Base-by-base conservation (phyloP, 1,140 invertebrate species). In the Drosophila kanapiae region DNA sequence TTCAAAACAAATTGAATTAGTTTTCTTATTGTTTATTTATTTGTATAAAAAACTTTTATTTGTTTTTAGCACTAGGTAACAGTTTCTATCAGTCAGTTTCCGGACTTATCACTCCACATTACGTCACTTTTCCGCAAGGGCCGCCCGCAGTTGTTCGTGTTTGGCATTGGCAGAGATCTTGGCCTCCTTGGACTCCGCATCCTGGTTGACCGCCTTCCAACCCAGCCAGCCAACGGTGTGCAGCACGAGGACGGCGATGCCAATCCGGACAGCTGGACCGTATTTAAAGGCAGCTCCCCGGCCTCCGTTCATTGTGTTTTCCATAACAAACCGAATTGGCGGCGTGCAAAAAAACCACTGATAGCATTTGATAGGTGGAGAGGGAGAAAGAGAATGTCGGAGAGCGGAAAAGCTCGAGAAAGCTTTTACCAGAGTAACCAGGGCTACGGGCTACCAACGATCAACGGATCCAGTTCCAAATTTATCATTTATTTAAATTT, bases 211-310 rank as follows among this genome's bases (percentile, higher is more conserved):
- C 14, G 68, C 61, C 58, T 61, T 84, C 84, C 84, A 87, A 7
- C 84, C 84, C 6, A 80, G 10, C 84, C 85, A 87, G 35, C 72
- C 80, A 3, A 78, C 58, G 6, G 84, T 67, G 27, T 87, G 84
- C 23, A 87, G 58, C 13, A 88, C 69, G 40, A 87, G 33, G 16
- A 87, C 85, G 14, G 87, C 84, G 9, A 78, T 60, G 16, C 84
- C 84, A 16, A 87, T 87, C 10, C 84, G 80, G 16, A 84, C 51
- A 59, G 81, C 72, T 4, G 84, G 84, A 14, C 43, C 80, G 27
- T 64, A 57, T 2, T 78, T 63, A 11, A 78, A 63, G 29, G 60
- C 11, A 18, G 38, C 10, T 58, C 48, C 54, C n/a, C 27, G 56
- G 27, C 13, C 69, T 60, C 53, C 59, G 42, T 48, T 63, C 33